Base-by-base conservation (phyloP, 2,888 invertebrate genomes). In the Leptopterna dolabrata region DNA sequence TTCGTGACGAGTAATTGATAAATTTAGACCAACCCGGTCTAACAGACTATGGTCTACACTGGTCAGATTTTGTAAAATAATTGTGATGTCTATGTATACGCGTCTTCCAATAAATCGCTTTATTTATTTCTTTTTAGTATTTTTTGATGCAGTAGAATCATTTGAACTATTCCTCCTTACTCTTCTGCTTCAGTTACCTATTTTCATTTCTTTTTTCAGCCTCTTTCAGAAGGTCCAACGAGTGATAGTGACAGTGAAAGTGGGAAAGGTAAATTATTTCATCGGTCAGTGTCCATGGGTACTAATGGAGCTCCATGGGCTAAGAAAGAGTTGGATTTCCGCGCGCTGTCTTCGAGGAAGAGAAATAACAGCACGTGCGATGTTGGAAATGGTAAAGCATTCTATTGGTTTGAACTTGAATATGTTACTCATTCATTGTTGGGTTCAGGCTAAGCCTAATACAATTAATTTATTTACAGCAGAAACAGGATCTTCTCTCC, bases 251-350 rank as follows among this genome's bases (percentile, higher is more conserved):
- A 94, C 89, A 92, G 92, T 19, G 94, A 93, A 70, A 91, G 92
- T 86, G 92, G 92, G 14, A 93, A 93, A 90, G 93, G 93, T 87
- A 92, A 94, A 16, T 93, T 95, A 83, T 96, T 97, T 89, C 97
- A 96, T 91, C 94, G 97, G 90, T 97, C 97, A 0, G 95, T 97
- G 89, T 97, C 97, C 0, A 97, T 97, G 96, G 97, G 97, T 13
- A 94, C 94, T 13, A 93, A 93, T 88, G 94, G 94, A 0, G 94
- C 93, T 4, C 94, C 94, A 0, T 94, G 92, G 93, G 94, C 92
- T 85, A 94, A 92, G 92, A 94, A 93, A 87, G 94, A 93, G 27
- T 30, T 82, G 71, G 86, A 86, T 36, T 55, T 86, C 27, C 51
- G 94, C 82, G 92, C 94, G 6, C 94, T 94, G 92, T 93, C 94